phyloP scores from a whole-genome alignment of 2,888 invertebrate genomes.

The Liposcelis brunnea region DNA sequence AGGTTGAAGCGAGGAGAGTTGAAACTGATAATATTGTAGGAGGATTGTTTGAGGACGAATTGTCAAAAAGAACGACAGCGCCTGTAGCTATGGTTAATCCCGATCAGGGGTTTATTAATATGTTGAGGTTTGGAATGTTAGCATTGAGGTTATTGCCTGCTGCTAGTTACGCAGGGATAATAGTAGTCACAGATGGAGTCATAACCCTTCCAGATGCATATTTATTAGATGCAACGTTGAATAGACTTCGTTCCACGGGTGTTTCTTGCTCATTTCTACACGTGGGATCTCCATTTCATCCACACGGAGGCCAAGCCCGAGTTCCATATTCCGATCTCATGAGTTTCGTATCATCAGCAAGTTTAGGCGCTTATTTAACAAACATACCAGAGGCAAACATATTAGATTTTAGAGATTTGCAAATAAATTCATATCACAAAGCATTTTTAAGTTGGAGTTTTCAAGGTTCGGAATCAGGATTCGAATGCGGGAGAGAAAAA shows the following conservation, averaged over 20 bases:
- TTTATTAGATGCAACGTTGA: conserved; percentile 50
- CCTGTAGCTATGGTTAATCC: conserved; percentile 42
- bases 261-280: conserved; percentile 60
- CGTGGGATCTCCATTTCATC: conserved; percentile 46
- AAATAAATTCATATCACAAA: conserved; percentile 40
- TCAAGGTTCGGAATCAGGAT: conserved; percentile 8
- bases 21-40: conserved; percentile 36
- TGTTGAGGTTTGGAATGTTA: conserved; percentile 57
- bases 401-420: conserved; percentile 7
- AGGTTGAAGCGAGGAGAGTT: conserved; percentile 31
- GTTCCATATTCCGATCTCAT: conserved; percentile 56
- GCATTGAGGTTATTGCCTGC: conserved; percentile 56
- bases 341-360: conserved; percentile 55
- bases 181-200: conserved; percentile 58
- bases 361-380: conserved; percentile 51
- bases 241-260: conserved; percentile 52
- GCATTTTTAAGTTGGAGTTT: conserved; percentile 43
- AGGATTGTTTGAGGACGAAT: conserved; percentile 33
- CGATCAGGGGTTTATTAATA: conserved; percentile 55
- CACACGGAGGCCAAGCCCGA: conserved; percentile 46
- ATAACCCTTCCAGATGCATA: conserved; percentile 52
- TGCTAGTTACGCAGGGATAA: conserved; percentile 50
- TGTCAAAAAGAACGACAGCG: conserved; percentile 25
- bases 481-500: neutral
- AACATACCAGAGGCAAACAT: conserved; percentile 32